Evolutionary conservation across 2,113 vertebrate genomes (phyloP).

Genomic region (Lethenteron camtschaticum): DNA sequence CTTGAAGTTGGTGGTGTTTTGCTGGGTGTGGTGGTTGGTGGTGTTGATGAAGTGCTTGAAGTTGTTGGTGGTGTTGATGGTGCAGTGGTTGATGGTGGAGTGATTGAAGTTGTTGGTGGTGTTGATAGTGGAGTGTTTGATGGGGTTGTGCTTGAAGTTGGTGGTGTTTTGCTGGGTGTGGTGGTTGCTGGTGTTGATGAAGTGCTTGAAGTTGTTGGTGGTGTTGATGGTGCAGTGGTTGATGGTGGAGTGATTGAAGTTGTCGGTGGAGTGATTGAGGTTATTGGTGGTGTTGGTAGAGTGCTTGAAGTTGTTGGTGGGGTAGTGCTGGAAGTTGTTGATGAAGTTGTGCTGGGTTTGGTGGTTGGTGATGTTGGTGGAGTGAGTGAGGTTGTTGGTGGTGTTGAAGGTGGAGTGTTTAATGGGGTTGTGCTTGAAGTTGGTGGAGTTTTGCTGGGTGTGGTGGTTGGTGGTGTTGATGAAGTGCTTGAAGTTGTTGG

Average conservation of each 20-base stretch:
- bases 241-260: too few relatives aligned
- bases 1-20: neutral
- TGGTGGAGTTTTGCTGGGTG: too few relatives aligned
- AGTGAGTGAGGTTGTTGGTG: too few relatives aligned
- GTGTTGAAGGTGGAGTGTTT: too few relatives aligned
- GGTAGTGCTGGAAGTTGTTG: neutral
- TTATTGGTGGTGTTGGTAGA: neutral
- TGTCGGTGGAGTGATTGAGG: neutral
- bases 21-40: neutral
- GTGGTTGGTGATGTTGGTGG: neutral
- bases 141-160: neutral
- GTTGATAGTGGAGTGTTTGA: neutral
- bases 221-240: too few relatives aligned
- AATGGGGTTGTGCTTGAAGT: too few relatives aligned
- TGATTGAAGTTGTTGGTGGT: too few relatives aligned
- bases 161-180: neutral
- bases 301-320: neutral
- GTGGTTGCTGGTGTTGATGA: too few relatives aligned
- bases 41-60: neutral
- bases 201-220: too few relatives aligned
- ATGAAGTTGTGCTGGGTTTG: neutral
- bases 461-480: too few relatives aligned
- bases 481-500: too few relatives aligned
- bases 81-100: too few relatives aligned
- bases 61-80: neutral